Evolutionary conservation across 2,888 invertebrate genomes (phyloP), one percentile per base, ranked within the genome.

Genomic region (Cancer borealis): DNA sequence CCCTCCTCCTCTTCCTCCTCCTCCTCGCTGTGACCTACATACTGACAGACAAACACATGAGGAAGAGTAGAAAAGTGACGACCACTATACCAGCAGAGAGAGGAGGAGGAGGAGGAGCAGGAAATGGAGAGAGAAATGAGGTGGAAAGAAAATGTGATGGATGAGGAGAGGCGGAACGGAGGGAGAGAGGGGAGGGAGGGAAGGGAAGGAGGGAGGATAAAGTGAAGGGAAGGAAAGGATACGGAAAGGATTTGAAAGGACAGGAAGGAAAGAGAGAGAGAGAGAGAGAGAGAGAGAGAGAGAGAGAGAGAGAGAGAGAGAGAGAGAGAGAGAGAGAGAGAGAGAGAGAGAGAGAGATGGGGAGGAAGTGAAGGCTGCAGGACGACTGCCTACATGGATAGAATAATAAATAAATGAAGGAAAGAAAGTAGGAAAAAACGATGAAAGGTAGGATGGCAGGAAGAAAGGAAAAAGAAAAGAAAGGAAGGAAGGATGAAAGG

Each of bases 111-210:
- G n/a, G 21, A n/a, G n/a, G n/a, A 66, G 6, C n/a, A 66, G 66
- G 39, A 87, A 30, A 87, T 26, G 54, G 90, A 90, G 90, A 90
- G 90, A 90, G 90, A 90, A 54, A 90, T 39, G 90, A 90, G 90
- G 30, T 54, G 54, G 90, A 90, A 54, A 90, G 90, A 90, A 54
- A 90, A 54, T 45, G 88, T 5, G 88, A 88, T n/a, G 26, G 26
- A 30, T n/a, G 84, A 84, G 26, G 26, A 84, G 84, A 26, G 26
- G 26, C 17, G 84, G 26, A 26, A n/a, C n/a, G 17, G 88, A 46
- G 88, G 46, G 88, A 39, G 88, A 88, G 46, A 46, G 84, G 26
- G 84, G 26, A 6, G 39, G 14, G 14, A 14, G 26, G 84, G 14
- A 39, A 26, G 3, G 39, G 84, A 84, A 39, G 45, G 87, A 88